Conservation (phyloP, 2,797 vertebrate species). For the Spinus pinus region DNA sequence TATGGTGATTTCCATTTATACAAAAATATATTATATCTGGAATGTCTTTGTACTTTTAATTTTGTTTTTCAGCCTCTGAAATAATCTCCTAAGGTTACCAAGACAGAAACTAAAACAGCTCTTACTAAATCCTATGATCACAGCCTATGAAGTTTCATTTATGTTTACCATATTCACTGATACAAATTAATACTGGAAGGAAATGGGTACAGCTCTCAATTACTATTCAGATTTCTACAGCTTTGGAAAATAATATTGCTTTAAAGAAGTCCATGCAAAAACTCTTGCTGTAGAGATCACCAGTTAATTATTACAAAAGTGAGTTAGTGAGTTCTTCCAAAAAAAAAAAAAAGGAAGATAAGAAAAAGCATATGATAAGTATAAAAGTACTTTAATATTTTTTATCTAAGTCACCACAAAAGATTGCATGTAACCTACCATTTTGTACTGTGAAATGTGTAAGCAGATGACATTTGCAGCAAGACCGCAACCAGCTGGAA, state of each 20-base stretch:
- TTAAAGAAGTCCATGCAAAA: background rate
- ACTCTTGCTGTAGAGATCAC: background rate
- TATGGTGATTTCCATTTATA: background rate
- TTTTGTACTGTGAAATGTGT: background rate
- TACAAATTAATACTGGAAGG: constrained; percentile 12
- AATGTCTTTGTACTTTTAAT: background rate
- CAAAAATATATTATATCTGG: background rate
- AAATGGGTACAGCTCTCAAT: constrained; percentile 5
- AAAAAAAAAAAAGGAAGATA: background rate
- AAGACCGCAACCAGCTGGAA: background rate
- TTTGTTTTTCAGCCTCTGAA: background rate
- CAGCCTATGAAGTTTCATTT: background rate
- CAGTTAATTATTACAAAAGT: background rate
- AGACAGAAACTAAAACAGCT: background rate
- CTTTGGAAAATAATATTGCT: background rate
- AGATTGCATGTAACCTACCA: background rate
- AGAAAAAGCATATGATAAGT: background rate
- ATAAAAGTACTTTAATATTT: background rate
- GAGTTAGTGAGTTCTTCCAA: background rate
- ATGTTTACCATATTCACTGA: background rate
- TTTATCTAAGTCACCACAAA: background rate
- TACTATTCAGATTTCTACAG: background rate
- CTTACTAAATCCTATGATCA: background rate
- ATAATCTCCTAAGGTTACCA: background rate
- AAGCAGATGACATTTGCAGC: background rate